Conservation (phyloP, 2,113 vertebrate species). For the Podocnemis expansa region DNA sequence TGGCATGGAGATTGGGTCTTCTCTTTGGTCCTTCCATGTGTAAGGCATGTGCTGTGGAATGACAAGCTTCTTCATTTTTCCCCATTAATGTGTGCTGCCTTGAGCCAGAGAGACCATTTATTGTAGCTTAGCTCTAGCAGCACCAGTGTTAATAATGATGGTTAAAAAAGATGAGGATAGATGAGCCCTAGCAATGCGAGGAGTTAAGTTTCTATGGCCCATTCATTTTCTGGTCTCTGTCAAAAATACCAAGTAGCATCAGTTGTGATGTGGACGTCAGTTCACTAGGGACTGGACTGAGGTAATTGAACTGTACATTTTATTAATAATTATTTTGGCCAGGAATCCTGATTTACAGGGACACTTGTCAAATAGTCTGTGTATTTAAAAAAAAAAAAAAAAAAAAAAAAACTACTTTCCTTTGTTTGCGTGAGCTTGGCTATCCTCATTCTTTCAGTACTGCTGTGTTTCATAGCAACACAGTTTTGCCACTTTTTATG, state of each 20-base stretch:
- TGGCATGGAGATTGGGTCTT: background rate
- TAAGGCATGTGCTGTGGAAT: background rate
- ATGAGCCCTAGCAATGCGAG: background rate
- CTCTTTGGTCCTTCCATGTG: background rate
- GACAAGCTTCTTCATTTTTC: background rate
- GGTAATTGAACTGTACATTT: background rate
- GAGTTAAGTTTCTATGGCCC: fast-evolving
- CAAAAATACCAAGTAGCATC: background rate
- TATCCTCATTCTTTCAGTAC: background rate
- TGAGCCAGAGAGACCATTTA: background rate
- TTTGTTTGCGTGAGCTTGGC: background rate
- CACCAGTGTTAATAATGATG: background rate
- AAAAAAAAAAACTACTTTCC: too few relatives aligned
- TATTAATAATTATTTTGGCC: background rate
- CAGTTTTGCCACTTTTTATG: background rate
- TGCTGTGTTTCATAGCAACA: background rate
- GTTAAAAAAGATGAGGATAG: background rate
- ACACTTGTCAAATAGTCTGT: background rate
- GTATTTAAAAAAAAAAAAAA: background rate
- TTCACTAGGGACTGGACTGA: background rate
- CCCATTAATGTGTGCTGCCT: background rate
- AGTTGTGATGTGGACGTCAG: background rate
- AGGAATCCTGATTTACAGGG: background rate
- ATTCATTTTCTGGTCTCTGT: background rate
- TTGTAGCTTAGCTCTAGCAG: too few relatives aligned